phyloP scores from a whole-genome alignment of 2,888 invertebrate genomes.

The Euzetes globulus region DNA sequence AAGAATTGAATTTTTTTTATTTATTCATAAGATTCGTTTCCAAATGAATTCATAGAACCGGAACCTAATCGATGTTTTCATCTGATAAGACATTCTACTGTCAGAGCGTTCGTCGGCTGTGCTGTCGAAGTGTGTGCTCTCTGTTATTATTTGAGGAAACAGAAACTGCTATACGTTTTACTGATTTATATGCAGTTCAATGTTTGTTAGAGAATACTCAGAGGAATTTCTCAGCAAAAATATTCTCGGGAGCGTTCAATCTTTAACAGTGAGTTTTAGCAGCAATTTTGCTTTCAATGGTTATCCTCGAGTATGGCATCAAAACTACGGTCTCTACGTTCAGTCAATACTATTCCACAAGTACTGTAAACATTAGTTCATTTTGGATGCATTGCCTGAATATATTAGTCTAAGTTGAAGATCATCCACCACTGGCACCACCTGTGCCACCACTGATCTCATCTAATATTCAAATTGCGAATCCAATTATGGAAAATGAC shows the following conservation, averaged over 20 bases:
- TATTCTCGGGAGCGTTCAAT: conserved; percentile 15
- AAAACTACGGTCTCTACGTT: not conserved
- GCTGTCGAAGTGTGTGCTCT: not conserved
- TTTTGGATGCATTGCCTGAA: conserved; percentile 7
- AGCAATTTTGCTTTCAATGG: not conserved
- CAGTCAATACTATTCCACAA: not conserved
- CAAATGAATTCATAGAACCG: not conserved
- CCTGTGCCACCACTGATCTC: conserved; percentile 3
- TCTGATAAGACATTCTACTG: not conserved
- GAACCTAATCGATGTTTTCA: conserved; percentile 13
- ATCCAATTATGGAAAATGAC: conserved; percentile 12
- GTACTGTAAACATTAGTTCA: conserved; percentile 16
- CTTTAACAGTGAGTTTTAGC: not conserved
- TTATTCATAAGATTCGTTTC: not conserved
- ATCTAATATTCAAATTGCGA: conserved; percentile 16
- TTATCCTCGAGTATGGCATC: not conserved
- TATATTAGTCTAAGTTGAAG: not conserved
- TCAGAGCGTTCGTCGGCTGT: not conserved
- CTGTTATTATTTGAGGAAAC: conserved; percentile 13
- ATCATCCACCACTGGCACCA: not conserved
- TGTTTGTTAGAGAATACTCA: conserved; percentile 19
- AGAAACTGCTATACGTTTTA: conserved; percentile 7
- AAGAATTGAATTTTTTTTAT: not conserved
- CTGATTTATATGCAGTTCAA: conserved; percentile 27
- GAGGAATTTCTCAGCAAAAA: not conserved